phyloP scores from a whole-genome alignment of 2,888 invertebrate genomes.

The Diplolepis rosae region DNA sequence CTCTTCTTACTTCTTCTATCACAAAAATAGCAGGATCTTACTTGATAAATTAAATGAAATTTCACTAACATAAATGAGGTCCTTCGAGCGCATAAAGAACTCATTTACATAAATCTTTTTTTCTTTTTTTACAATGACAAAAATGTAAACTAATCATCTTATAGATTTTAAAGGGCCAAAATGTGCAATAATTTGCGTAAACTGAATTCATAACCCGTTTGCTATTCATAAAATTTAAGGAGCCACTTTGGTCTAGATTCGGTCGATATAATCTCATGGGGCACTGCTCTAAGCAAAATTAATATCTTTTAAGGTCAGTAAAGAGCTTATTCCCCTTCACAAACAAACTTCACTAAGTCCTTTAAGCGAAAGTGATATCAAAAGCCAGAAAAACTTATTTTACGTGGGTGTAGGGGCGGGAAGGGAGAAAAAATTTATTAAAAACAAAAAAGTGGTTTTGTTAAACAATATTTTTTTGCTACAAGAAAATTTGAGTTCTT shows the following conservation, averaged over 20 bases:
- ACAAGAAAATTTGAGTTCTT: too few relatives aligned
- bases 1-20: neutral
- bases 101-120: too few relatives aligned
- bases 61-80: neutral
- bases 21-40: neutral
- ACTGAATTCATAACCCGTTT: neutral
- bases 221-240: neutral
- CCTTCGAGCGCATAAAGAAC: neutral
- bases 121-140: too few relatives aligned
- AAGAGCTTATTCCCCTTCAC: neutral
- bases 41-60: neutral
- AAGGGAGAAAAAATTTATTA: too few relatives aligned
- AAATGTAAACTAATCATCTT: too few relatives aligned
- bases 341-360: neutral
- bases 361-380: neutral
- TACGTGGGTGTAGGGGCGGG: too few relatives aligned
- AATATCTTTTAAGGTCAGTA: constrained; percentile 10
- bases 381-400: neutral
- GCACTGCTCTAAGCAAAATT: neutral
- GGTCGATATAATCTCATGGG: neutral
- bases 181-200: neutral
- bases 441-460: too few relatives aligned
- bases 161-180: neutral
- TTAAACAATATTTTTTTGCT: too few relatives aligned
- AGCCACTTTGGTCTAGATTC: neutral